Percentiles rank a stretch among this genome's conserved stretches.
These are phyloP conservation scores for Hippocampus abdominalis DNA, from an alignment of 2,113 vertebrate genomes.

Conservation along the genomic window DNA sequence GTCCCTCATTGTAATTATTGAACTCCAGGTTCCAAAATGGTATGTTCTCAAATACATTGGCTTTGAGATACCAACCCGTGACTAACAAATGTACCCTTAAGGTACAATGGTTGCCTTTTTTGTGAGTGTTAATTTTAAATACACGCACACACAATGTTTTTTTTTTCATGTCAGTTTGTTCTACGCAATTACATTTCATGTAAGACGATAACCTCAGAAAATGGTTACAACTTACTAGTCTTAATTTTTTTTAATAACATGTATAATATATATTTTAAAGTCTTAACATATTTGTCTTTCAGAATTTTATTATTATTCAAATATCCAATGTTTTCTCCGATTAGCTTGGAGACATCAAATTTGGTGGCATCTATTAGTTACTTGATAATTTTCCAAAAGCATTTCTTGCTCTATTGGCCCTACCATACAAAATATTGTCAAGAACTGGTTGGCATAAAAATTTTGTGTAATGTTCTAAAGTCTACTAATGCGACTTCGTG, in stretches of 20 bases:
- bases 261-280: background rate
- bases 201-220: background rate
- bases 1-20: background rate
- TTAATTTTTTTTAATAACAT: background rate
- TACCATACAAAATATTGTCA: background rate
- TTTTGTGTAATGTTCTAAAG: background rate
- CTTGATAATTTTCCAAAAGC: background rate
- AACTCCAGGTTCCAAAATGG: background rate
- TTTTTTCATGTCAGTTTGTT: background rate
- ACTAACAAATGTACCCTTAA: background rate
- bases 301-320: background rate
- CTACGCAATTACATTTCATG: background rate
- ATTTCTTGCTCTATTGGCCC: background rate
- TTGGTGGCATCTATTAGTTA: background rate
- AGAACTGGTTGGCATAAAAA: background rate
- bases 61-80: background rate
- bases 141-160: too few relatives aligned
- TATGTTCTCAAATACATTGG: background rate
- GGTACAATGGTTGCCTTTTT: background rate
- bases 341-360: background rate
- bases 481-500: conserved; percentile 25
- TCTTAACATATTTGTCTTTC: background rate
- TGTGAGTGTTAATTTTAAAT: background rate
- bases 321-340: background rate
- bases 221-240: too few relatives aligned